A percentile compares a stretch with the other conserved stretches of the same genome.
These are phyloP conservation scores for Babylonia areolata DNA, from an alignment of 1,140 invertebrate species.

Conservation along the genomic window DNA sequence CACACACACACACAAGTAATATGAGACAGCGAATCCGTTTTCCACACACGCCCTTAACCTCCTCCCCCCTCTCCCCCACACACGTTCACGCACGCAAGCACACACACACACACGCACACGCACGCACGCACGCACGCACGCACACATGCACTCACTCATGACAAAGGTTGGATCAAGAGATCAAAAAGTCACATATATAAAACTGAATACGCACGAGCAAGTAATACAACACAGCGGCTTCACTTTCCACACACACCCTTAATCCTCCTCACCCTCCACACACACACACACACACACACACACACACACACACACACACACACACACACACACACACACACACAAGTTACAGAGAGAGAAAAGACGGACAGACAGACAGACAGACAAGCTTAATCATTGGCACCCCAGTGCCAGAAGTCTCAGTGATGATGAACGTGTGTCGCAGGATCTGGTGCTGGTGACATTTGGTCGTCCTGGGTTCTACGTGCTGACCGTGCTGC, in stretches of 20 bases:
- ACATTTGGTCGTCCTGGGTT: conserved; percentile 89
- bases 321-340: conserved; percentile 4
- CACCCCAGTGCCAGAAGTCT: not conserved
- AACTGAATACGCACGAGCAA: too few relatives aligned
- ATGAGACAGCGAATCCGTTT: too few relatives aligned
- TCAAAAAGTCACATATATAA: too few relatives aligned
- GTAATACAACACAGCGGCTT: not conserved
- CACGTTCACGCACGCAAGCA: not conserved
- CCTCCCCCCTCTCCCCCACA: not conserved
- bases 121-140: not conserved
- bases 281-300: too few relatives aligned
- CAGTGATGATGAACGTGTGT: conserved; percentile 21
- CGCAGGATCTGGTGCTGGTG: conserved; percentile 85
- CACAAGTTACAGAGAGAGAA: not conserved
- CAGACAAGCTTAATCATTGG: too few relatives aligned
- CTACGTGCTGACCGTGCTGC: conserved; percentile 81
- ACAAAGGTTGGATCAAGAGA: too few relatives aligned
- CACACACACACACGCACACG: not conserved
- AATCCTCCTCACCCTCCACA: too few relatives aligned
- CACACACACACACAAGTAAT: not conserved
- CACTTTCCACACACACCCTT: not conserved
- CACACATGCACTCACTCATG: too few relatives aligned
- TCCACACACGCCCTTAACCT: not conserved
- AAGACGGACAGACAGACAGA: not conserved
- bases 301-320: too few relatives aligned